Percentiles rank a stretch among this genome's conserved stretches.
phyloP scores from a whole-genome alignment of 2,113 vertebrate species.

The Alosa alosa region DNA sequence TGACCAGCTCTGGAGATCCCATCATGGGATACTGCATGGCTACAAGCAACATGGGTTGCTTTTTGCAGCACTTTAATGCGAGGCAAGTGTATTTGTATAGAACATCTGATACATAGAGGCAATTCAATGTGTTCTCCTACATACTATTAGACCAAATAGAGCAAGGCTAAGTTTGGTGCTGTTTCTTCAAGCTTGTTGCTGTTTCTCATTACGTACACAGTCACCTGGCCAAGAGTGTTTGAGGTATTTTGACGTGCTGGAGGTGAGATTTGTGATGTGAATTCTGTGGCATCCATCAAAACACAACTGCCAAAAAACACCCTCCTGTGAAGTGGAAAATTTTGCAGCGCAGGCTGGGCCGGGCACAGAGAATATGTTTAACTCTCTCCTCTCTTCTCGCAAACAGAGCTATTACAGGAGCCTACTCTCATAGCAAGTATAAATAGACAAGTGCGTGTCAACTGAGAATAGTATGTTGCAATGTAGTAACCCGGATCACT shows the following conservation, averaged over 20 bases:
- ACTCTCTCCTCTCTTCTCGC: constrained; percentile 38
- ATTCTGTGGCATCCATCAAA: neutral
- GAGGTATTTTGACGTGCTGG: neutral
- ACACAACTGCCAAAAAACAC: constrained; percentile 1
- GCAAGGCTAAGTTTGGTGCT: too few relatives aligned
- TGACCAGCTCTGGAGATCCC: neutral
- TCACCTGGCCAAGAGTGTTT: neutral
- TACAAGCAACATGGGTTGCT: neutral
- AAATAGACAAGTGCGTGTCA: constrained; percentile 63
- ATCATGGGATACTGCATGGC: neutral
- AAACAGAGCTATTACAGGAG: constrained; percentile 57
- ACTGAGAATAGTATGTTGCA: constrained; percentile 25
- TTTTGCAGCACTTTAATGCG: neutral
- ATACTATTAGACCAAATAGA: too few relatives aligned
- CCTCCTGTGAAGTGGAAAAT: constrained; percentile 24
- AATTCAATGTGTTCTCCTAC: too few relatives aligned
- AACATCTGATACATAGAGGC: too few relatives aligned
- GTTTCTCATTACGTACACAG: neutral
- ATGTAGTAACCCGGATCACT: neutral
- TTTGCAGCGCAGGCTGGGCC: neutral
- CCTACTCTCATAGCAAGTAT: constrained; percentile 57
- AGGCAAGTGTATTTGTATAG: too few relatives aligned
- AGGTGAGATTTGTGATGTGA: constrained; percentile 2
- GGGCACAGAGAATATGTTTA: neutral
- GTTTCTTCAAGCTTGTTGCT: neutral